phyloP scores from a whole-genome alignment of 2,888 invertebrate genomes.

The Chloroclysta siterata region DNA sequence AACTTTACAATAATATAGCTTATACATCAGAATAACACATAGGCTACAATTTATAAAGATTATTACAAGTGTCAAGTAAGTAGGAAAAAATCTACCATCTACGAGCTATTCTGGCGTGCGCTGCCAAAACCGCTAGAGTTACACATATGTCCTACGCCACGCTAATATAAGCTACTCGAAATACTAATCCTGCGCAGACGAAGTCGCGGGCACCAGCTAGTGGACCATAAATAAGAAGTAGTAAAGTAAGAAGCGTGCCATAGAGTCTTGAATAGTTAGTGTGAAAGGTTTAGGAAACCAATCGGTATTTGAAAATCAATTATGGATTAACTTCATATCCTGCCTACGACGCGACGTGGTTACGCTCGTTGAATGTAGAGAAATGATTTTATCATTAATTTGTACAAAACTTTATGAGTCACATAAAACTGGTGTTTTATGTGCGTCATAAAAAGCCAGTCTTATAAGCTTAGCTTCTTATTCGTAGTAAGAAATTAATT shows the following conservation, averaged over 20 bases:
- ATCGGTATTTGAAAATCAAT: constrained; percentile 41
- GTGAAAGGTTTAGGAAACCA: constrained; percentile 6
- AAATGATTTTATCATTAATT: constrained; percentile 29
- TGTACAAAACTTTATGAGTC: neutral
- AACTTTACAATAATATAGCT: too few species aligned
- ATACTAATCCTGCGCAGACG: too few species aligned
- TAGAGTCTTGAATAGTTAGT: constrained; percentile 17
- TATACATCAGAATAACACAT: too few species aligned
- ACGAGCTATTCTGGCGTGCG: too few species aligned
- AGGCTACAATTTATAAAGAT: too few species aligned
- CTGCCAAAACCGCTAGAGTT: too few species aligned
- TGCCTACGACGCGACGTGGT: constrained; percentile 48
- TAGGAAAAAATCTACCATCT: too few species aligned
- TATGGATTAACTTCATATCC: constrained; percentile 64
- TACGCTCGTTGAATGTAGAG: constrained; percentile 20
- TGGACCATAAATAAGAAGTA: neutral
- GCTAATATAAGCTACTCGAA: too few species aligned
- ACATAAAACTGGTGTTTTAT: neutral
- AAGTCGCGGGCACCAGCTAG: neutral
- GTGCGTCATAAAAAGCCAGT: constrained; percentile 6
- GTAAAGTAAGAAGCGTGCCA: neutral
- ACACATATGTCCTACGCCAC: too few species aligned
- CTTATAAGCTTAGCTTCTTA: neutral
- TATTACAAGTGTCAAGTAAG: too few species aligned
- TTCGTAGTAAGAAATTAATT: neutral